Conservation (phyloP, 1,140 invertebrate species). For the Cotesia typhae region DNA sequence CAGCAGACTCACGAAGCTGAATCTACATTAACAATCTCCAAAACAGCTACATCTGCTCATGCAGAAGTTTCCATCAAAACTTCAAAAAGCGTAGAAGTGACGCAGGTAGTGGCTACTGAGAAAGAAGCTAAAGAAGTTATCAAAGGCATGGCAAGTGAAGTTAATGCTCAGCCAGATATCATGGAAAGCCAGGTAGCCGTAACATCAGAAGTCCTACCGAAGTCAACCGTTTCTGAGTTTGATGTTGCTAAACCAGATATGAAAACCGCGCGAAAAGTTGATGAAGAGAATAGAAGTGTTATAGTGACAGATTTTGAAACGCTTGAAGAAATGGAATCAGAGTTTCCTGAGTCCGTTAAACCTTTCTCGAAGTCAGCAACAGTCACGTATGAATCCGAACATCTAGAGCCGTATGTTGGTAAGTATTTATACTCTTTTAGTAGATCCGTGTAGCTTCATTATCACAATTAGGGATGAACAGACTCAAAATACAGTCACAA, state of each 20-base stretch:
- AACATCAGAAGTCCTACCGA: constrained; percentile 58
- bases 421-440: constrained; percentile 59
- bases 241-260: constrained; percentile 47
- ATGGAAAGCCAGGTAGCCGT: constrained; percentile 57
- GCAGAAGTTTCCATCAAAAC: constrained; percentile 51
- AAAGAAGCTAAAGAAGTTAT: constrained; percentile 59
- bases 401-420: constrained; percentile 64
- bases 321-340: constrained; percentile 63
- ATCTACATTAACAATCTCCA: constrained; percentile 40
- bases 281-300: constrained; percentile 63
- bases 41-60: constrained; percentile 38
- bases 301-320: constrained; percentile 65
- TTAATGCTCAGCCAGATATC: constrained; percentile 53
- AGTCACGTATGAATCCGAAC: constrained; percentile 51
- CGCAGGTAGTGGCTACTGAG: constrained; percentile 54
- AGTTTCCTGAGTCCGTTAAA: constrained; percentile 58
- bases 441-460: constrained; percentile 28
- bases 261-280: constrained; percentile 54
- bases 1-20: constrained; percentile 56
- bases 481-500: background rate
- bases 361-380: constrained; percentile 52
- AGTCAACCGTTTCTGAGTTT: constrained; percentile 54
- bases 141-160: constrained; percentile 58
- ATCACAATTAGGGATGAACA: constrained; percentile 10
- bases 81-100: constrained; percentile 53